Percentiles rank a stretch among this genome's conserved stretches.
These are phyloP conservation scores for Xenopus petersii DNA, from an alignment of 2,797 vertebrate genomes.

Conservation along the genomic window DNA sequence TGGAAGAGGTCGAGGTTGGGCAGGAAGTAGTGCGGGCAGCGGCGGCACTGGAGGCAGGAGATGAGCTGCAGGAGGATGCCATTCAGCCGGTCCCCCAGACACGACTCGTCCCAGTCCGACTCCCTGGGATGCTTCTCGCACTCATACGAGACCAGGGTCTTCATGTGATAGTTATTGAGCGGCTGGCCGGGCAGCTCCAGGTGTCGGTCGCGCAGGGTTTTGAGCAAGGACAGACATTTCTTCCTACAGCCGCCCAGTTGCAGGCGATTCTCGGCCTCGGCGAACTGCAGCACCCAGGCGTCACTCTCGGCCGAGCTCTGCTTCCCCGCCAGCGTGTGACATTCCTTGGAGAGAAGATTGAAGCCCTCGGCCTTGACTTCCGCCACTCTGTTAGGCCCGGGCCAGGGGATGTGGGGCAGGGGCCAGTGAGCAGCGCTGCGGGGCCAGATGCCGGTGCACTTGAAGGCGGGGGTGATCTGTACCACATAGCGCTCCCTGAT, in stretches of 20 bases:
- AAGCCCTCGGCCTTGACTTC: constrained; percentile 88
- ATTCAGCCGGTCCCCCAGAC: constrained; percentile 83
- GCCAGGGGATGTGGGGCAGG: constrained; percentile 85
- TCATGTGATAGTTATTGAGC: constrained; percentile 87
- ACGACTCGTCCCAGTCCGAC: constrained; percentile 86
- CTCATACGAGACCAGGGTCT: constrained; percentile 85
- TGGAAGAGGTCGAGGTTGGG: constrained; percentile 86
- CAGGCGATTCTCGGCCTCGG: constrained; percentile 82
- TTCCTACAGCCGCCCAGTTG: constrained; percentile 85
- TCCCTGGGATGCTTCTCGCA: constrained; percentile 88
- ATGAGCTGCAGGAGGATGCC: constrained; percentile 86
- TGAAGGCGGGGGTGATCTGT: constrained; percentile 86
- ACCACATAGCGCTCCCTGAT: constrained; percentile 83
- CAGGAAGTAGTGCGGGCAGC: constrained; percentile 86
- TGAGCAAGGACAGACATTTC: constrained; percentile 86
- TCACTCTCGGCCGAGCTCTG: constrained; percentile 88
- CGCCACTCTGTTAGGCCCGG: constrained; percentile 82
- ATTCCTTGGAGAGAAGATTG: constrained; percentile 86
- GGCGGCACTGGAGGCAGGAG: constrained; percentile 84
- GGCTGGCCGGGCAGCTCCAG: constrained; percentile 83
- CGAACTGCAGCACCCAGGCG: constrained; percentile 88
- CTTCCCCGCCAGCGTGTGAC: constrained; percentile 85
- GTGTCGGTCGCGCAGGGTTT: constrained; percentile 83
- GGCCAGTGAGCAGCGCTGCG: constrained; percentile 87
- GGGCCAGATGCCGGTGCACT: constrained; percentile 87